Percentiles rank a stretch among this genome's conserved stretches.
Evolutionary conservation across 2,888 invertebrate genomes (phyloP).

Genomic region (Andrena haemorrhoa): DNA sequence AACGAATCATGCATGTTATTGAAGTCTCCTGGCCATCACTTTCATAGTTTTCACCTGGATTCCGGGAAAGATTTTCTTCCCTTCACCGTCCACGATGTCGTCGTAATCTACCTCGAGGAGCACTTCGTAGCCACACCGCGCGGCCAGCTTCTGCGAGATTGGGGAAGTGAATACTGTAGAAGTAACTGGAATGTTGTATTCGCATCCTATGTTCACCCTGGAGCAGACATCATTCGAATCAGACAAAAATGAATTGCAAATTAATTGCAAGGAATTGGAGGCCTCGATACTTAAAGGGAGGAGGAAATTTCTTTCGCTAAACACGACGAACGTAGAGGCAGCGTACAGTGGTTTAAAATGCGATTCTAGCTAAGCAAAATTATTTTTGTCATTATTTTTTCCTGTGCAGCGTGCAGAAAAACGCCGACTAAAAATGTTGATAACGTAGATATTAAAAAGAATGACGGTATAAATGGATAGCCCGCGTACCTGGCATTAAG

Average conservation of each 20-base stretch:
- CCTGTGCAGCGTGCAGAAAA: too few species aligned
- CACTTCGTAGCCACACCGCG: conserved; percentile 70
- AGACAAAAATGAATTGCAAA: not conserved
- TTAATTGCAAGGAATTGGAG: not conserved
- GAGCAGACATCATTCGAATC: not conserved
- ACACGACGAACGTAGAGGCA: too few species aligned
- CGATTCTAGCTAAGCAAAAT: too few species aligned
- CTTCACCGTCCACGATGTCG: conserved; percentile 64
- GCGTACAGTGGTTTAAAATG: too few species aligned
- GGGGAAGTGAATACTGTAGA: conserved; percentile 73
- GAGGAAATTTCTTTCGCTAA: not conserved
- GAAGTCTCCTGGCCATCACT: conserved; percentile 70
- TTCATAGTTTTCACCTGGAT: conserved; percentile 68
- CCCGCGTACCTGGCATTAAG: conserved; percentile 72
- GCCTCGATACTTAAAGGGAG: not conserved
- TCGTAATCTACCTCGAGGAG: conserved; percentile 57
- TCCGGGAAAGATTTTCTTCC: conserved; percentile 66
- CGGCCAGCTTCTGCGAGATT: conserved; percentile 74
- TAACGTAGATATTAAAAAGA: not conserved
- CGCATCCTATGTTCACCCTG: conserved; percentile 73
- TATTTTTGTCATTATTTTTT: too few species aligned
- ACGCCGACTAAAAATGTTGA: not conserved
- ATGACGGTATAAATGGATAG: not conserved
- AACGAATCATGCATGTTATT: conserved; percentile 12
- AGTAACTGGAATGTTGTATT: conserved; percentile 72